A percentile compares a stretch with the other conserved stretches of the same genome.
Evolutionary conservation across 2,888 invertebrate species (phyloP).

Genomic region (Thyatira batis): DNA sequence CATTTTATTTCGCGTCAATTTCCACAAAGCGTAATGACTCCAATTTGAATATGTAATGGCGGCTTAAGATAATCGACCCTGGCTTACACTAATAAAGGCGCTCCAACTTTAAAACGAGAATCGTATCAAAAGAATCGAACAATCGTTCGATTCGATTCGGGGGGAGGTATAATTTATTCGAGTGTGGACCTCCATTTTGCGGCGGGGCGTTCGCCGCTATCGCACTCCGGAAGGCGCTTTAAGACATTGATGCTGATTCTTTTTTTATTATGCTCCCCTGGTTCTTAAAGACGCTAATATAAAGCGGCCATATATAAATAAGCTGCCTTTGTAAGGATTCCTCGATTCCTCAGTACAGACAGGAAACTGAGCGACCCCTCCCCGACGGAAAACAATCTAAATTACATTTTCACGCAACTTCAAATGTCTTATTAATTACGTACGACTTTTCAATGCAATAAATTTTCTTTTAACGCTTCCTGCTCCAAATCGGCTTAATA

Average conservation of each 20-base stretch:
- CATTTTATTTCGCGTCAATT: conserved; percentile 81
- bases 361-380: conserved; percentile 70
- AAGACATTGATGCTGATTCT: conserved; percentile 83
- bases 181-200: conserved; percentile 81
- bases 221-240: conserved; percentile 75
- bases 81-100: conserved; percentile 82
- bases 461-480: conserved; percentile 80
- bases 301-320: conserved; percentile 81
- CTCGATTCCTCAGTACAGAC: conserved; percentile 51
- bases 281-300: conserved; percentile 81
- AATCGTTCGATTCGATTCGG: conserved; percentile 73
- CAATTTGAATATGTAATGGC: conserved; percentile 82
- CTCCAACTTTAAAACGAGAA: conserved; percentile 72
- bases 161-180: conserved; percentile 80
- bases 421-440: conserved; percentile 83
- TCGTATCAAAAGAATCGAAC: conserved; percentile 81
- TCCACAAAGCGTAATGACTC: conserved; percentile 79
- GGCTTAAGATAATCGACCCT: conserved; percentile 80
- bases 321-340: conserved; percentile 71
- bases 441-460: conserved; percentile 81
- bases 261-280: conserved; percentile 81
- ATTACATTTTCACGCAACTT: conserved; percentile 83
- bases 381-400: conserved; percentile 78
- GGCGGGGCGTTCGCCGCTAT: conserved; percentile 71
- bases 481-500: conserved; percentile 73